Conservation (phyloP, 1,140 invertebrate species). For the Galendromus occidentalis region DNA sequence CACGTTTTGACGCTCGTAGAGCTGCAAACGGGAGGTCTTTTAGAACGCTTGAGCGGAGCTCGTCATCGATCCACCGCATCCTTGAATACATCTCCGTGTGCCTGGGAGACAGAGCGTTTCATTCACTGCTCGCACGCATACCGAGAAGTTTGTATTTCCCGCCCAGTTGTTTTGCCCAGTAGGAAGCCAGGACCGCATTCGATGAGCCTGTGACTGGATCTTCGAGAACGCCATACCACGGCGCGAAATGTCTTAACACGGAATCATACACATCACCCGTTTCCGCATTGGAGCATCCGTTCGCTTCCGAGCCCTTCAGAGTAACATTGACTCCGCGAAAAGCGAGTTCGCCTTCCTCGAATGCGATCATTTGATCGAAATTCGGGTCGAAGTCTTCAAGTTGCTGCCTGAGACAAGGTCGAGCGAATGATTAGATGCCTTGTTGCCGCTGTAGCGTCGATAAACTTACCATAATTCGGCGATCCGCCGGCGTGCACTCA, state of each 20-base stretch:
- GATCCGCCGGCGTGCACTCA: too few species aligned
- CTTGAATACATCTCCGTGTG: not conserved
- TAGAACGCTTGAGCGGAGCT: not conserved
- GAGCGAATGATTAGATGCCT: too few species aligned
- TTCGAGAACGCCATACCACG: slow-evolving; percentile 37
- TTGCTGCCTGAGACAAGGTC: slow-evolving; percentile 17
- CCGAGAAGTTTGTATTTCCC: not conserved
- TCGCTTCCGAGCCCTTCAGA: slow-evolving; percentile 21
- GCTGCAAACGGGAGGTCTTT: not conserved
- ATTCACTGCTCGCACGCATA: too few species aligned
- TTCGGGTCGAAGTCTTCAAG: slow-evolving; percentile 21
- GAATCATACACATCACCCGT: slow-evolving; percentile 28
- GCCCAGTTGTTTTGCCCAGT: slow-evolving; percentile 25
- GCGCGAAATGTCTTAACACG: slow-evolving; percentile 37
- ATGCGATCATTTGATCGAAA: slow-evolving; percentile 16
- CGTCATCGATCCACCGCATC: not conserved
- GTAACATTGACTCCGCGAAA: slow-evolving; percentile 27
- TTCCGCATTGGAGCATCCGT: slow-evolving; percentile 22
- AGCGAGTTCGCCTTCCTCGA: slow-evolving; percentile 20
- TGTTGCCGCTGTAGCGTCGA: not conserved
- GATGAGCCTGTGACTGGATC: slow-evolving; percentile 38
- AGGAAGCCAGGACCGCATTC: slow-evolving; percentile 34
- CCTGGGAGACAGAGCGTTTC: not conserved
- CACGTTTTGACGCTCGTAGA: not conserved
- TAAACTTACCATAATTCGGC: too few species aligned